These are phyloP conservation scores for Chelonoidis abingdonii DNA, from an alignment of 2,113 vertebrate species.

Conservation along the genomic window DNA sequence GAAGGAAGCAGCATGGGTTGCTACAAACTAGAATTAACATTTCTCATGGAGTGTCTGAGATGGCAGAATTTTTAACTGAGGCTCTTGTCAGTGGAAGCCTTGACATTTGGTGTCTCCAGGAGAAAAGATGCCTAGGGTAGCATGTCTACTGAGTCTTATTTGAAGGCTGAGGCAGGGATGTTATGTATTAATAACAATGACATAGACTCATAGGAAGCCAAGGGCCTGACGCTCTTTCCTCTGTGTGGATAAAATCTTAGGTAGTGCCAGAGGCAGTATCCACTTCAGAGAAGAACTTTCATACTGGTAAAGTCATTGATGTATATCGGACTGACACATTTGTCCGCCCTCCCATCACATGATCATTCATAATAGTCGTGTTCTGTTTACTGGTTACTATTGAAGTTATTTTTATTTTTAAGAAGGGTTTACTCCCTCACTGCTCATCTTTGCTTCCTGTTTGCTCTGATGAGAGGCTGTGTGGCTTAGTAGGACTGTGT, in stretches of 20 bases:
- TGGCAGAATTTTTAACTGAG: neutral
- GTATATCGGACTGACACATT: conserved; percentile 54
- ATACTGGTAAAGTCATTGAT: conserved; percentile 47
- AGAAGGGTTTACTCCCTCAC: fast-evolving
- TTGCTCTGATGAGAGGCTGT: neutral
- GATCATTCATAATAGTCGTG: neutral
- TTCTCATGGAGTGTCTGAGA: neutral
- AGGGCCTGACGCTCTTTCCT: conserved; percentile 62
- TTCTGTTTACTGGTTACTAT: neutral
- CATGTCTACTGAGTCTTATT: neutral
- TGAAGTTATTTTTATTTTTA: neutral
- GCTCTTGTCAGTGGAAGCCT: conserved; percentile 3
- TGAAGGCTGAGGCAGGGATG: neutral
- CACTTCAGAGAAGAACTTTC: conserved; percentile 41
- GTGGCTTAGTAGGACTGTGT: neutral
- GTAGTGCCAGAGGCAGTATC: conserved; percentile 28
- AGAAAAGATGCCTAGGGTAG: neutral
- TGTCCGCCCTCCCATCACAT: conserved; percentile 6
- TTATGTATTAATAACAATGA: conserved; percentile 22
- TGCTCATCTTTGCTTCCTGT: neutral
- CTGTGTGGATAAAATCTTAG: conserved; percentile 47
- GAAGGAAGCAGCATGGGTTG: neutral
- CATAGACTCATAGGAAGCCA: conserved; percentile 41
- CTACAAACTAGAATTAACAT: neutral
- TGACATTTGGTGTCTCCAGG: conserved; percentile 17